Conservation (phyloP, 2,888 invertebrate species). For the Ditula angustiorana region DNA sequence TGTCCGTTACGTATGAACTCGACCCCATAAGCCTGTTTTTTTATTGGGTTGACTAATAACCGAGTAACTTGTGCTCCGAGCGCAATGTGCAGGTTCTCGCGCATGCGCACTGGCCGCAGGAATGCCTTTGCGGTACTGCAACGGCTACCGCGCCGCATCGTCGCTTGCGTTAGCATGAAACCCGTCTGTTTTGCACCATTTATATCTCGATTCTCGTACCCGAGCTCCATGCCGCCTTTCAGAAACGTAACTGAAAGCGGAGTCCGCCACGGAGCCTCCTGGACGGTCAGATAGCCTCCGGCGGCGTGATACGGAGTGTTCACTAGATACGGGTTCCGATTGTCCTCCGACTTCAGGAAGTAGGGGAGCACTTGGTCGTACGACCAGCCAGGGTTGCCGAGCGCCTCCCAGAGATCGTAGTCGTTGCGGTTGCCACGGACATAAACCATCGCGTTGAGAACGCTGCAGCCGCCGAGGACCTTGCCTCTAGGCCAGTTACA, state of each 20-base stretch:
- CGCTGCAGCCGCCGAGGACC: slow-evolving; percentile 94
- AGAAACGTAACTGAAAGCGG: slow-evolving; percentile 93
- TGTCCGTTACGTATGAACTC: slow-evolving; percentile 89
- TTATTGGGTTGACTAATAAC: slow-evolving; percentile 88
- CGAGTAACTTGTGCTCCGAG: slow-evolving; percentile 91
- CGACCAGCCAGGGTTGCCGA: slow-evolving; percentile 95
- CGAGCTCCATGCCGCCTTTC: slow-evolving; percentile 92
- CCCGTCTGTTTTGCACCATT: slow-evolving; percentile 94
- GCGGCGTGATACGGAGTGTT: slow-evolving; percentile 90
- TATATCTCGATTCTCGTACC: slow-evolving; percentile 92
- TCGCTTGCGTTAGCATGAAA: slow-evolving; percentile 94
- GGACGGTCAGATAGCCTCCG: slow-evolving; percentile 93
- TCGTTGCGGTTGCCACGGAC: slow-evolving; percentile 94
- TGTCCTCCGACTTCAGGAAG: slow-evolving; percentile 95
- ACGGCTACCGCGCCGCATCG: slow-evolving; percentile 92
- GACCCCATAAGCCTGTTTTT: slow-evolving; percentile 91
- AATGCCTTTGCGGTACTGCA: slow-evolving; percentile 96
- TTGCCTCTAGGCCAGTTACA: slow-evolving; percentile 98
- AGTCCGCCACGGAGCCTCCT: slow-evolving; percentile 93
- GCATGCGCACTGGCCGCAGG: slow-evolving; percentile 91
- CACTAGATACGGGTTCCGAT: slow-evolving; percentile 92
- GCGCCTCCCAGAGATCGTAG: slow-evolving; percentile 93
- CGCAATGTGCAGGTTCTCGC: slow-evolving; percentile 92
- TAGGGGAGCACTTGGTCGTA: slow-evolving; percentile 93
- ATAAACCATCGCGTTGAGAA: slow-evolving; percentile 96